phyloP scores from a whole-genome alignment of 2,797 vertebrate species.

The Manis crassicaudata region DNA sequence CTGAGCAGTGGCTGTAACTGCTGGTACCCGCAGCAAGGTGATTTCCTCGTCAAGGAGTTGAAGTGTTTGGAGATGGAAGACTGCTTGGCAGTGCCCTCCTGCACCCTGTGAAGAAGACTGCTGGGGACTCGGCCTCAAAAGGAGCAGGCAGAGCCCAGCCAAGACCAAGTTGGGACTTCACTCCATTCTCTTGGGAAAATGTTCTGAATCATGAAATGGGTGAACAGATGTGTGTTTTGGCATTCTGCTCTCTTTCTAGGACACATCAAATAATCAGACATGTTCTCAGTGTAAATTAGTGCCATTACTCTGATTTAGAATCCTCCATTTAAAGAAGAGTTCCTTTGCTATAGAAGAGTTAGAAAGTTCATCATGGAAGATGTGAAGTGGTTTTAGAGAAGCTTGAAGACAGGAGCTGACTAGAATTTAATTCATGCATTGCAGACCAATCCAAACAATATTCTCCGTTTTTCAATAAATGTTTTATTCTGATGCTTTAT shows the following conservation, averaged over 20 bases:
- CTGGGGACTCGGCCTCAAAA: background rate
- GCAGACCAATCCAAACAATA: background rate
- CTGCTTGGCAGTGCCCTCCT: constrained; percentile 23
- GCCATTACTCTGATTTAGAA: background rate
- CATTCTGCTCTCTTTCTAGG: background rate
- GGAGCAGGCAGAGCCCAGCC: background rate
- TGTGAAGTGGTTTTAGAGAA: background rate
- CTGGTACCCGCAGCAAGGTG: constrained; percentile 70
- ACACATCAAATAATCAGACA: background rate
- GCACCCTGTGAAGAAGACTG: background rate
- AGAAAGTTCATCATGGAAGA: background rate
- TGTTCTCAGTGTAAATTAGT: background rate
- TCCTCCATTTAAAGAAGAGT: background rate
- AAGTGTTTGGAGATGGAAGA: constrained; percentile 69
- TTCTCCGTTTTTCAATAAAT: background rate
- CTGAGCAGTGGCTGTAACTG: constrained; percentile 76
- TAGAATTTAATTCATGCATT: background rate
- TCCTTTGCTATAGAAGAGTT: background rate
- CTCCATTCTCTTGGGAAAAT: background rate
- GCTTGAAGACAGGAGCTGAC: background rate
- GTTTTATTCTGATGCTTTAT: background rate
- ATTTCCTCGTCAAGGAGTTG: constrained; percentile 75
- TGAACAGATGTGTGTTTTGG: background rate
- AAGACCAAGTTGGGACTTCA: constrained; percentile 2
- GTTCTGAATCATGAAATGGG: background rate